phyloP scores from a whole-genome alignment of 2,797 vertebrate genomes.

The Chloroceryle amazona region DNA sequence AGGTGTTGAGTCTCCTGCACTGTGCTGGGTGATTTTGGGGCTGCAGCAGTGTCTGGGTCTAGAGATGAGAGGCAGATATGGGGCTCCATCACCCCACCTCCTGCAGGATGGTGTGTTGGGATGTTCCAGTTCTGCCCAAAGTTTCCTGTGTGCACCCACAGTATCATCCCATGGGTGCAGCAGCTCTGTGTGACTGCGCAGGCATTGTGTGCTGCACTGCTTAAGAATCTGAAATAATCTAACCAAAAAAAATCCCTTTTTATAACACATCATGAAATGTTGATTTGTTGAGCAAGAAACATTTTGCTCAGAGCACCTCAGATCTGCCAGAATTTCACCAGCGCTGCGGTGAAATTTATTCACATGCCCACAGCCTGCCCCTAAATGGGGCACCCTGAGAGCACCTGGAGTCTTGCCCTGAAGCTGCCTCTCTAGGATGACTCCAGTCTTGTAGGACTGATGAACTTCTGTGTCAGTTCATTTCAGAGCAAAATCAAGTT shows the following conservation, averaged over 20 bases:
- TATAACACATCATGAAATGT: neutral
- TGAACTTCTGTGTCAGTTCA: neutral
- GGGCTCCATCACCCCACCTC: neutral
- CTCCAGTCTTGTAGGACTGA: neutral
- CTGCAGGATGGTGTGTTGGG: neutral
- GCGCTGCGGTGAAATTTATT: accelerated
- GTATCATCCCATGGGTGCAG: neutral
- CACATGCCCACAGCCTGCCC: neutral
- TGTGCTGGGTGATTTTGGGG: neutral
- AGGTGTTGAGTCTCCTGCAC: neutral
- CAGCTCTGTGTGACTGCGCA: neutral
- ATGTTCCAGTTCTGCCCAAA: neutral
- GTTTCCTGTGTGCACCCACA: accelerated
- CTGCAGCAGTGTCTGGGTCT: neutral
- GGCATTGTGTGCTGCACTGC: neutral
- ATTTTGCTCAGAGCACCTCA: neutral
- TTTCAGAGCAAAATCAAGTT: neutral
- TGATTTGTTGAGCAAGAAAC: neutral
- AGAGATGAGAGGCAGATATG: neutral
- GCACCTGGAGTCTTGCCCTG: accelerated
- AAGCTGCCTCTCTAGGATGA: neutral
- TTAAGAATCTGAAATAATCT: neutral
- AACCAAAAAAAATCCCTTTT: accelerated
- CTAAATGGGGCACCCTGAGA: neutral
- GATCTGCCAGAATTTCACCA: neutral